Percentiles rank a stretch among this genome's conserved stretches.
phyloP scores from a whole-genome alignment of 2,797 vertebrate genomes.

The Acipenser ruthenus region DNA sequence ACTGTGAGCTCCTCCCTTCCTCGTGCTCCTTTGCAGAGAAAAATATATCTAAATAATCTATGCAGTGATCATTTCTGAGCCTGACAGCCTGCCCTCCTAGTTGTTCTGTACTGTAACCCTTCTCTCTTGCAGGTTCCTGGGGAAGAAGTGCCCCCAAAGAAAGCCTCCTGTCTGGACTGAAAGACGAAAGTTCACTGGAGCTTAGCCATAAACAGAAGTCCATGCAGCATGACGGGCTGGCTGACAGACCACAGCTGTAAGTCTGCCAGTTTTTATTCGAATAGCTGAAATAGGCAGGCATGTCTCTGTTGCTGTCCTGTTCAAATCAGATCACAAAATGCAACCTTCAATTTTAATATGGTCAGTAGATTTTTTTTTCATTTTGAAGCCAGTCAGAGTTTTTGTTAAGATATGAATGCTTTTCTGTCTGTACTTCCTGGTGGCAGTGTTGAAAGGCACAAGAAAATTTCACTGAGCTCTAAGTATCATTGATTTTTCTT shows the following conservation, averaged over 20 bases:
- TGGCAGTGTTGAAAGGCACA: too few relatives aligned
- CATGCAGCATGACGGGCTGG: not conserved
- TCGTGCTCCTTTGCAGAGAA: not conserved
- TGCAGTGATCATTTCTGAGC: too few relatives aligned
- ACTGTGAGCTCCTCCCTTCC: not conserved
- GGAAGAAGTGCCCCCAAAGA: not conserved
- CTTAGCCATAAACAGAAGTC: not conserved
- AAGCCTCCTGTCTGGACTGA: not conserved
- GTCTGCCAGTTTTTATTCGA: not conserved
- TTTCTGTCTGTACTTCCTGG: too few relatives aligned
- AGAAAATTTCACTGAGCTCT: too few relatives aligned
- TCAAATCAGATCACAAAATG: too few relatives aligned
- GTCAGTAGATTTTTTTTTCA: too few relatives aligned
- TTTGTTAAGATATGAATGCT: too few relatives aligned
- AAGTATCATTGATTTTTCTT: too few relatives aligned
- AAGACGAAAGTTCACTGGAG: not conserved
- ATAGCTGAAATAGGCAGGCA: conserved; percentile 40
- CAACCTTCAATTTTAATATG: too few relatives aligned
- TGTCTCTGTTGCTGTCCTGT: conserved; percentile 6
- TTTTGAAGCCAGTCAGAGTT: too few relatives aligned
- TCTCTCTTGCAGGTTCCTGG: conserved; percentile 6
- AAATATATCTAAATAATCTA: not conserved
- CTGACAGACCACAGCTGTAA: not conserved
- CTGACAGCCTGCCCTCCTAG: not conserved
- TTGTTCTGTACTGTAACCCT: not conserved